phyloP scores from a whole-genome alignment of 2,797 vertebrate genomes.

The Clamator glandarius region DNA sequence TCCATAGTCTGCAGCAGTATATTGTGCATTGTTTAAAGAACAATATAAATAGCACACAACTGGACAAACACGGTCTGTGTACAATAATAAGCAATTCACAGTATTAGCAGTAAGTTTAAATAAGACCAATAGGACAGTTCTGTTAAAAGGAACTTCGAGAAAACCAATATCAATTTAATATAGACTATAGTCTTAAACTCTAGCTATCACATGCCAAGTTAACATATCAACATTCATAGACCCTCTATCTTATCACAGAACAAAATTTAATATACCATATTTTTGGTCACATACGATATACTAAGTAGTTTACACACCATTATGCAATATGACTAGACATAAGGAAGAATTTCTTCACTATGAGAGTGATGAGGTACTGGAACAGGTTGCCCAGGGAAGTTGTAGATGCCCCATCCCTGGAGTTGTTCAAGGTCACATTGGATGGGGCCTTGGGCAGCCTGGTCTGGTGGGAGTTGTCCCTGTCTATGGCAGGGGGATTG shows the following conservation, averaged over 20 bases:
- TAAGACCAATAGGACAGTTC: not conserved
- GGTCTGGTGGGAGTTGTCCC: too few species aligned
- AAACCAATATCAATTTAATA: not conserved
- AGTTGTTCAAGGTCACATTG: too few species aligned
- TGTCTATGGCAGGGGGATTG: too few species aligned
- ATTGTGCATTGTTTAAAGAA: not conserved
- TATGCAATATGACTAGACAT: too few species aligned
- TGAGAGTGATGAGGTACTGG: too few species aligned
- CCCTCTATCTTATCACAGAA: not conserved
- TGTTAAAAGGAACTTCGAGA: not conserved
- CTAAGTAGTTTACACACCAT: not conserved
- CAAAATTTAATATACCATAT: not conserved
- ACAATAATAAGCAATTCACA: not conserved
- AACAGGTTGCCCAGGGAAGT: too few species aligned
- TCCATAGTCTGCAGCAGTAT: not conserved
- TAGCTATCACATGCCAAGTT: not conserved
- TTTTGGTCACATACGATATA: slow-evolving; percentile 10
- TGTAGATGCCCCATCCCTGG: too few species aligned
- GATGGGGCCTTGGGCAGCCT: too few species aligned
- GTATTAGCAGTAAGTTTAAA: not conserved
- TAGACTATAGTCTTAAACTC: not conserved
- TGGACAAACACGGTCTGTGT: not conserved
- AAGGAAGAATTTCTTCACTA: too few species aligned
- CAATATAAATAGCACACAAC: not conserved
- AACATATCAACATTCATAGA: not conserved